These are phyloP conservation scores for Lampropteryx suffumata DNA, from an alignment of 2,888 invertebrate species.

Conservation along the genomic window DNA sequence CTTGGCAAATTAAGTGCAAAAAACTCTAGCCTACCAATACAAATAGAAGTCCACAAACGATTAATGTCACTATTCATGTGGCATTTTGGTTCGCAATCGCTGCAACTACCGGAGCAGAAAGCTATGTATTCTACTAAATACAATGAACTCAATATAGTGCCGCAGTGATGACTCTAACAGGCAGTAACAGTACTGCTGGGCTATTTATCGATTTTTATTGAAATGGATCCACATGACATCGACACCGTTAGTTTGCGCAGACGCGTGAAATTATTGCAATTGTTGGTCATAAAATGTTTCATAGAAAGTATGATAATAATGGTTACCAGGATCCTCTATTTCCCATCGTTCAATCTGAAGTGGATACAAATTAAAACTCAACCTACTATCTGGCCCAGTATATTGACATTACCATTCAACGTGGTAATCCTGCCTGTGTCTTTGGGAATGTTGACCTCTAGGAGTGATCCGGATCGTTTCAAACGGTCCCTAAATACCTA, in stretches of 20 bases:
- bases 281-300: conserved; percentile 28
- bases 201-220: conserved; percentile 61
- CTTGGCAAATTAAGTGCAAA: no score
- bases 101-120: conserved; percentile 32
- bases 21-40: background rate
- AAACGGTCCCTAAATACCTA: no score
- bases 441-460: no score
- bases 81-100: conserved; percentile 20
- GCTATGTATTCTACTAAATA: conserved; percentile 25
- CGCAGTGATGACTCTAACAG: conserved; percentile 43
- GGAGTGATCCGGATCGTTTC: no score
- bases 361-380: no score
- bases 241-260: conserved; percentile 64
- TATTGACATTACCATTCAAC: no score
- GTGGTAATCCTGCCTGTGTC: no score
- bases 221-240: conserved; percentile 59
- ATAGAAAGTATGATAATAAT: background rate
- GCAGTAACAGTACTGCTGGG: conserved; percentile 51
- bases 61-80: conserved; percentile 28
- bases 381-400: no score
- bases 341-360: no score
- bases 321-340: no score
- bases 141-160: conserved; percentile 23
- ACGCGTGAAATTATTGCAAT: conserved; percentile 60
- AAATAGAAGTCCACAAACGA: conserved; percentile 17